phyloP scores from a whole-genome alignment of 1,140 invertebrate species.

The Hylyphantes graminicola region DNA sequence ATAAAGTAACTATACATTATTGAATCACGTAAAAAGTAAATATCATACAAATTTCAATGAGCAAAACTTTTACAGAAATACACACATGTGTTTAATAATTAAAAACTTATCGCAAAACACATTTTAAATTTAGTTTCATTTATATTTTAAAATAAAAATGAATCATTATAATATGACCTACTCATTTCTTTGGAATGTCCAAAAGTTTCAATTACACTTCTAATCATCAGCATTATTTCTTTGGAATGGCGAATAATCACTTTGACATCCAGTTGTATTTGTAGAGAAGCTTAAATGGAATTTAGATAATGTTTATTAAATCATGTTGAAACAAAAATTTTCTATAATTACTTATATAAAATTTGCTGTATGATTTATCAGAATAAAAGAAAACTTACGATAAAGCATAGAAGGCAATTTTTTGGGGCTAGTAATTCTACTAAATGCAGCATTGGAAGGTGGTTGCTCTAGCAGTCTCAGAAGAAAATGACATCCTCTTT shows the following conservation, averaged over 20 bases:
- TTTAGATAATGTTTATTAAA: background rate
- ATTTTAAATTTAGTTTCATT: background rate
- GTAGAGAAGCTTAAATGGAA: conserved; percentile 17
- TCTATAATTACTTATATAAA: background rate
- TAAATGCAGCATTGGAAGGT: background rate
- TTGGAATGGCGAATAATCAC: conserved; percentile 35
- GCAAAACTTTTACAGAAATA: too few relatives aligned
- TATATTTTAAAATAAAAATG: conserved; percentile 7
- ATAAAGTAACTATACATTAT: background rate
- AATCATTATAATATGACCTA: conserved; percentile 1
- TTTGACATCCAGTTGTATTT: conserved; percentile 38
- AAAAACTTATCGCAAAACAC: background rate
- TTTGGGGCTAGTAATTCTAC: conserved; percentile 38
- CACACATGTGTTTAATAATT: background rate
- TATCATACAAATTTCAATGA: too few relatives aligned
- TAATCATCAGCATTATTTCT: background rate
- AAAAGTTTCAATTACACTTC: conserved; percentile 14
- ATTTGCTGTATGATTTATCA: background rate
- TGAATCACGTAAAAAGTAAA: conserved; percentile 1
- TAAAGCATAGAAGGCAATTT: conserved; percentile 12
- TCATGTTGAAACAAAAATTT: background rate
- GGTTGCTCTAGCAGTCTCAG: conserved; percentile 30
- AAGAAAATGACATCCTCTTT: conserved; percentile 30
- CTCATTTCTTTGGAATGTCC: conserved; percentile 23
- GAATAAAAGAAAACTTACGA: conserved; percentile 9